Evolutionary conservation across 2,888 invertebrate species (phyloP).

Genomic region (Meiosimyza platycephala): DNA sequence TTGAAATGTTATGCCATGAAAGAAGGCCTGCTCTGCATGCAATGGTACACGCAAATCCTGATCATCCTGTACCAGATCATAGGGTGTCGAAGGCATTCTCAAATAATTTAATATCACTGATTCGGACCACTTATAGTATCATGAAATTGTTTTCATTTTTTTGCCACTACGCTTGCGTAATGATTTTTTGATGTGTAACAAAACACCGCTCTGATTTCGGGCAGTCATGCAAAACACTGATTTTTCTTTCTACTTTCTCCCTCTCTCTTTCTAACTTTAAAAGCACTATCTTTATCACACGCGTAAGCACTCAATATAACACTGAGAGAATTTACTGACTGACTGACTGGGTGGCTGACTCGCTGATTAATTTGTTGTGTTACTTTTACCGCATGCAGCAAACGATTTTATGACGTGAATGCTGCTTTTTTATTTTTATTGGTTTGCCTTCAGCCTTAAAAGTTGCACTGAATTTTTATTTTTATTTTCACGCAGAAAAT

Average conservation of each 20-base stretch:
- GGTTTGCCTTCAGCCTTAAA: too few relatives aligned
- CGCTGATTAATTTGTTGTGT: not conserved
- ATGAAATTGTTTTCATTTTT: conserved; percentile 68
- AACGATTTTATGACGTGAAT: not conserved
- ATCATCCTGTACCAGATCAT: conserved; percentile 96
- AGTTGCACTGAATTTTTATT: too few relatives aligned
- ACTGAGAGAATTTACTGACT: not conserved
- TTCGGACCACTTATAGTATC: conserved; percentile 68
- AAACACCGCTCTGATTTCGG: conserved; percentile 57
- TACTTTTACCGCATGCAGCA: not conserved
- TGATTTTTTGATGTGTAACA: conserved; percentile 65
- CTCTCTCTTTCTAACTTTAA: not conserved
- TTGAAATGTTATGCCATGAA: conserved; percentile 93
- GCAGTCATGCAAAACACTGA: conserved; percentile 63
- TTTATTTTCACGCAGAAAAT: not conserved
- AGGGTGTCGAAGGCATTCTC: conserved; percentile 87
- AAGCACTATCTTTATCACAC: not conserved
- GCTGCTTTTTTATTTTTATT: not conserved
- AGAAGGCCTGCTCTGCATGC: conserved; percentile 96
- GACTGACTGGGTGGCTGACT: not conserved
- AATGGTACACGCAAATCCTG: conserved; percentile 96
- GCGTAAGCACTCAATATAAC: not conserved
- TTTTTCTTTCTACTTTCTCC: not conserved
- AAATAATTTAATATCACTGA: conserved; percentile 68
- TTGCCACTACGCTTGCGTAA: conserved; percentile 66